Percentiles rank a stretch among this genome's conserved stretches.
Conservation (phyloP, 2,113 vertebrate species). For the Myotis yumanensis region DNA sequence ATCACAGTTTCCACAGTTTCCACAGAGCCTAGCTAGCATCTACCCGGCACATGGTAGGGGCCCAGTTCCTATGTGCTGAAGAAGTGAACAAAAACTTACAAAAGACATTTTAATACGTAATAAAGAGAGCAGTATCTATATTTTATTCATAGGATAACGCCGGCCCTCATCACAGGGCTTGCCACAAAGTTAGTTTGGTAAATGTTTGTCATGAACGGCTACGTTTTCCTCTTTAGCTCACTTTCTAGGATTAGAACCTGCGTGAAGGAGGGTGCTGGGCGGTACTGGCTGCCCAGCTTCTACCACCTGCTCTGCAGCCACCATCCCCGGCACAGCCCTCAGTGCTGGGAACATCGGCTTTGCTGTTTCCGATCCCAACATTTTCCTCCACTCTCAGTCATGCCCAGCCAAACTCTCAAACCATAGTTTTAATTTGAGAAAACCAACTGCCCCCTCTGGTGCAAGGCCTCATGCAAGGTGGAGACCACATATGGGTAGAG, state of each 20-base stretch:
- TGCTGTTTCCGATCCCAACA: not conserved
- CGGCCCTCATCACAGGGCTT: not conserved
- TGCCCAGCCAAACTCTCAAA: not conserved
- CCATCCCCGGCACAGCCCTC: not conserved
- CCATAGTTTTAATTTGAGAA: not conserved
- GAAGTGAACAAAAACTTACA: not conserved
- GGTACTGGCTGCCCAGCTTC: not conserved
- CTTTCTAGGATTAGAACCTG: not conserved
- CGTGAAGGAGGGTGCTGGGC: not conserved
- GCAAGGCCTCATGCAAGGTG: not conserved
- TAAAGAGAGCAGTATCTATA: not conserved
- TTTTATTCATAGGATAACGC: not conserved
- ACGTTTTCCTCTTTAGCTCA: not conserved
- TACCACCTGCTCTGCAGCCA: not conserved
- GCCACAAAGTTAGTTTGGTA: not conserved
- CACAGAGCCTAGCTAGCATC: not conserved
- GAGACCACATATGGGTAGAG: not conserved
- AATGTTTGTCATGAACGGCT: not conserved
- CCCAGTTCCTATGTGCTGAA: not conserved
- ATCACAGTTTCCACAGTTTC: not conserved
- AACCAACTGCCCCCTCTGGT: not conserved
- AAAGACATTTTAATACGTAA: not conserved
- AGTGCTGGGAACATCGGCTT: not conserved
- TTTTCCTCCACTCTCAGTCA: not conserved
- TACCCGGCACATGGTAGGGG: not conserved